Conservation (phyloP, 1,140 invertebrate genomes). For the Neotoxoptera formosana region DNA sequence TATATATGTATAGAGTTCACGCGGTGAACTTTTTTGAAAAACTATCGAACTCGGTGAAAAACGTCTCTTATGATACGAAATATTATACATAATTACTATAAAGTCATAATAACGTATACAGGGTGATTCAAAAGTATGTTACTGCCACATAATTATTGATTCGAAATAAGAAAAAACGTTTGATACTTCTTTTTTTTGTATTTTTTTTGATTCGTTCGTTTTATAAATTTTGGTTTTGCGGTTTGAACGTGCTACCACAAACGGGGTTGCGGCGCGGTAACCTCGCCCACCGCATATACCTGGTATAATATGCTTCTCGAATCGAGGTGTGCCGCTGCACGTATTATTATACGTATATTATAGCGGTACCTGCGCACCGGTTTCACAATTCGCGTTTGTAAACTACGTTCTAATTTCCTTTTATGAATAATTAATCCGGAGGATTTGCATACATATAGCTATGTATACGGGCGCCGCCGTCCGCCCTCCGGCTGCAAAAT, state of each 20-base stretch:
- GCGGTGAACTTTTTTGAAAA: background rate
- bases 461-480: background rate
- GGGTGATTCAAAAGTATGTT: too few species aligned
- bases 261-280: too few species aligned
- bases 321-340: background rate
- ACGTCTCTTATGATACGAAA: background rate
- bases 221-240: too few species aligned
- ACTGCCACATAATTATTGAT: too few species aligned
- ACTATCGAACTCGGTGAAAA: background rate
- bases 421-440: constrained; percentile 54
- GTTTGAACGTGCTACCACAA: too few species aligned
- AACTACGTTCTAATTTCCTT: constrained; percentile 47
- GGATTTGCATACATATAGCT: constrained; percentile 46
- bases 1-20: background rate
- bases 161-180: too few species aligned
- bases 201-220: too few species aligned
- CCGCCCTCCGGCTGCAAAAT: background rate
- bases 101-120: background rate
- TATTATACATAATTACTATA: background rate
- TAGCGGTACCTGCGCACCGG: background rate
- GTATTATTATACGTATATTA: background rate
- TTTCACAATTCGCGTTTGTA: background rate
- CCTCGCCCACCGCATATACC: background rate
- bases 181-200: too few species aligned
- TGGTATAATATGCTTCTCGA: background rate